Evolutionary conservation across 2,888 invertebrate genomes (phyloP).

Genomic region (Athripsodes cinereus): DNA sequence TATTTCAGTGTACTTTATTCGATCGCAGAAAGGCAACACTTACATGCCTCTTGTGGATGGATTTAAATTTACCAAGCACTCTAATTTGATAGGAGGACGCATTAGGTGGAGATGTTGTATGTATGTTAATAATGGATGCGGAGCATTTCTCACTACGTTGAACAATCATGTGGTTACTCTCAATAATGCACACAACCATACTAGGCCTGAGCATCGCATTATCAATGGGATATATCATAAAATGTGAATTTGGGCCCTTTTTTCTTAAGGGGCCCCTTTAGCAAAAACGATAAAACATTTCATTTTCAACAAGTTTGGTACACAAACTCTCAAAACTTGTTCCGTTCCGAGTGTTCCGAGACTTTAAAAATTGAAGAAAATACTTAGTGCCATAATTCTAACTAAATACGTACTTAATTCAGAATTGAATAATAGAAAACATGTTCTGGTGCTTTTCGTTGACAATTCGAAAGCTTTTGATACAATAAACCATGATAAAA

Average conservation of each 20-base stretch:
- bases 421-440: too few relatives aligned
- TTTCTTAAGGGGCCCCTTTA: too few relatives aligned
- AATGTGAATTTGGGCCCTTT: not conserved
- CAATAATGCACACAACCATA: not conserved
- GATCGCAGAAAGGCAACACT: not conserved
- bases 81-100: not conserved
- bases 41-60: not conserved
- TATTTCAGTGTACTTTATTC: not conserved
- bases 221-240: not conserved
- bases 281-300: too few relatives aligned
- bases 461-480: too few relatives aligned
- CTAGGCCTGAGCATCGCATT: not conserved
- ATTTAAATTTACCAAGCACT: not conserved
- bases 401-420: too few relatives aligned
- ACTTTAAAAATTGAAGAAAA: too few relatives aligned
- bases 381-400: too few relatives aligned
- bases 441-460: too few relatives aligned
- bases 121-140: not conserved
- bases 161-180: not conserved
- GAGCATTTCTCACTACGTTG: not conserved
- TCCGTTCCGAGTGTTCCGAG: not conserved
- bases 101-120: not conserved
- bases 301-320: too few relatives aligned
- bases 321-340: not conserved
- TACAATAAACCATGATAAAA: too few relatives aligned